Conservation (phyloP, 2,797 vertebrate species). For the Falco columbarius region DNA sequence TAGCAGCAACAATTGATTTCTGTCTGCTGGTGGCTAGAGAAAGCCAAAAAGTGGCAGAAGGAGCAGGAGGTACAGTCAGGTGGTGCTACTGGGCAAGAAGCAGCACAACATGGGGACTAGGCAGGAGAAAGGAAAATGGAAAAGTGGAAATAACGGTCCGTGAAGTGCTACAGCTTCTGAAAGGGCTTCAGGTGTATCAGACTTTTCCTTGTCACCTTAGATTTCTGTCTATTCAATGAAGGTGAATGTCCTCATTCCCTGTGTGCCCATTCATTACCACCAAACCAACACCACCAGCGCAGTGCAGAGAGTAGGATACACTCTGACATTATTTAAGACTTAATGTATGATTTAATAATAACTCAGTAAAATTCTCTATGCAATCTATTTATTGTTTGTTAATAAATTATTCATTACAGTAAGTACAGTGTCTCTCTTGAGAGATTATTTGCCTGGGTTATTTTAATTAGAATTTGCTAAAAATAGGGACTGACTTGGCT, state of each 20-base stretch:
- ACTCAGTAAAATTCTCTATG: neutral
- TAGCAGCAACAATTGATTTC: neutral
- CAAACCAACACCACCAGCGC: fast-evolving
- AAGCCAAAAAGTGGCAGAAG: neutral
- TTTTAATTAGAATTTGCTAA: neutral
- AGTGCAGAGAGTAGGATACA: neutral
- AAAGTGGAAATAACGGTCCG: neutral
- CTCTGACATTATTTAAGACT: neutral
- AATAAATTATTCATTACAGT: neutral
- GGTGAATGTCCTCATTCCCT: neutral
- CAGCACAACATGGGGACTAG: neutral
- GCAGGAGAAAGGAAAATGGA: neutral
- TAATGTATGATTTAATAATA: neutral
- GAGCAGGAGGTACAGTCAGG: neutral
- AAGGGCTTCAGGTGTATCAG: neutral
- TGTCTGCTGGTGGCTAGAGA: neutral
- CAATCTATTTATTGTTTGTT: neutral
- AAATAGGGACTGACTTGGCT: neutral
- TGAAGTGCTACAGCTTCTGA: neutral
- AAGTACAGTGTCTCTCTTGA: neutral
- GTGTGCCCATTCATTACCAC: neutral
- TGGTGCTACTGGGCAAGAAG: neutral
- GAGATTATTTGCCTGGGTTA: neutral
- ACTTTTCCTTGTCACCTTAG: neutral
- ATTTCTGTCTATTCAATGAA: fast-evolving